Evolutionary conservation across 2,113 vertebrate species (phyloP), one percentile per base, ranked within the genome.

Genomic region (Corydoras sp.): DNA sequence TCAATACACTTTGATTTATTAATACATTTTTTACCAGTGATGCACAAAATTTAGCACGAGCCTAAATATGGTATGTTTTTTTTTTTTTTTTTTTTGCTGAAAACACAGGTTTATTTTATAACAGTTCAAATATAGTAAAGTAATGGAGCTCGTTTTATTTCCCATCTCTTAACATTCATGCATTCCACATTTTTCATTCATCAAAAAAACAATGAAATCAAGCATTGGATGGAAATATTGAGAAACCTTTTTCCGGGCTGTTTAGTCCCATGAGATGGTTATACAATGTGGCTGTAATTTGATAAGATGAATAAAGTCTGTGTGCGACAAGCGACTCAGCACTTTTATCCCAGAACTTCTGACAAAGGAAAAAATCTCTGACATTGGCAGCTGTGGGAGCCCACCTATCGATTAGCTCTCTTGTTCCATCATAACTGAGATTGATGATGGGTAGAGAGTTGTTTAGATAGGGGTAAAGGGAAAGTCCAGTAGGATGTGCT

Each of bases 351-450:
- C 79, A 79, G 54, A 81, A 80, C 68, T 77, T 83, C 79, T 77
- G 71, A 77, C 72, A 18, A 58, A 77, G 77, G 83, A 79, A 84
- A 76, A 80, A 82, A 83, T 83, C 76, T 83, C 77, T 82, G 82
- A 83, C 62, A 73, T 84, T 83, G 76, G 74, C 85, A 85, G 78
- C 82, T 81, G 74, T 78, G 60, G 77, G 77, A 76, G 77, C 79
- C 80, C 83, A 79, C 58, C 18, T 82, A 83, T 81, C 71, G 84
- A 87, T 86, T 78, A 82, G 61, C 83, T 77, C 71, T 71, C 83
- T 56, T 70, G 79, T 81, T 83, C 78, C 32, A 72, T 81, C 81
- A 68, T 70, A 50, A 65, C 79, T 79, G 70, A 51, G 53, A 24
- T 3, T 56, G 60, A 72, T 71, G 62, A 75, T 71, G 75, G 75